Base-by-base conservation (phyloP, 1,140 invertebrate species). In the Dinothrombium tinctorium region DNA sequence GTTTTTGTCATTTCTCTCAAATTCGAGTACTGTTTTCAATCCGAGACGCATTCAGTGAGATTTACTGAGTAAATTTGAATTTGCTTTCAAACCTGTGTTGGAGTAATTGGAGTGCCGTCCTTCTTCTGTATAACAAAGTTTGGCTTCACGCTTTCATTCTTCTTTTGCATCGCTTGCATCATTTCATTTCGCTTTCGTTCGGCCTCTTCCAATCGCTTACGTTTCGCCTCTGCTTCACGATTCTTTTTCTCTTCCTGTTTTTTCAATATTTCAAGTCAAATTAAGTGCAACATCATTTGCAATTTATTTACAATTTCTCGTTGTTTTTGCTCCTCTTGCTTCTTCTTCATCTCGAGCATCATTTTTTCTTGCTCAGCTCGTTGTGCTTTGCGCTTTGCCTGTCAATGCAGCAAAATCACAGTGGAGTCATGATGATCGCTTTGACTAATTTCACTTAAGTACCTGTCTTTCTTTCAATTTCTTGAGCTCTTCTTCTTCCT, bases 401-500 rank as follows among this genome's bases (percentile, higher is more conserved):
- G n/a, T 19, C 15, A 38, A n/a, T 22, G 12, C 12, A 12, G 3
- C 11, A 21, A 17, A 36, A 36, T 12, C 11, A 8, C 8, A 35
- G 19, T 14, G 7, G 33, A 35, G 7, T 28, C 7, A 28, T 28
- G 26, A n/a, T 8, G 26, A 8, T 35, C 17, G 17, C 17, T 11
- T 35, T 15, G 33, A 35, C 17, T 35, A 35, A 19, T 35, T 9
- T 35, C 33, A 35, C 15, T 11, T 21, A 4, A 15, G 21, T 40
- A 54, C 52, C 45, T 92, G 84, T 62, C 87, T 83, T 58, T 92
- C 83, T 66, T 90, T 90, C 56, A 90, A 70, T 56, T 73, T 74
- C 63, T 81, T 83, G 54, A 90, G 70, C 55, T 90, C 83, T 52
- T 90, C 83, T 59, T 89, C 83, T 60, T 90, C 84, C 71, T 84